Evolutionary conservation across 2,797 vertebrate genomes (phyloP), one percentile per base, ranked within the genome.

Genomic region (Apodemus agrarius): DNA sequence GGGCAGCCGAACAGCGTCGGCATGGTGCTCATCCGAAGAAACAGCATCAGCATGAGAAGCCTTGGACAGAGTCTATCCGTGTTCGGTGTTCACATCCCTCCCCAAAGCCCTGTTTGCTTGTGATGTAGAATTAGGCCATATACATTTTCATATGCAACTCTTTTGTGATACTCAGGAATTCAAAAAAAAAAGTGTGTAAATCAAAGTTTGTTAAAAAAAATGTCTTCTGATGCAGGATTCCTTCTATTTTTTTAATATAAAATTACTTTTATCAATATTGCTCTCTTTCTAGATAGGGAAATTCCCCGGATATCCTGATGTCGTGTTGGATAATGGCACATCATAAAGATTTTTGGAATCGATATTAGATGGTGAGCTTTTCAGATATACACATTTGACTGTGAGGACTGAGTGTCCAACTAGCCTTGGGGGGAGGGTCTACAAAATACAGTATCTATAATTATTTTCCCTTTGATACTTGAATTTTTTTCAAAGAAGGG

Each of bases 211-310:
- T 91, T 29, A 29, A 59, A 80, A 11, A 59, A 81, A 67, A n/a
- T n/a, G n/a, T 91, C 19, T 14, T 92, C 26, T 91, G 46, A 83
- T 72, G 78, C 59, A 49, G 22, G 29, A 54, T 93, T 95, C 7
- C 21, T 91, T 93, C 46, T 43, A 14, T 43, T 86, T 96, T 89
- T 75, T 7, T 49, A 46, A 46, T 7, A 5, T 81, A 40, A n/a
- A 95, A 14, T 40, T 92, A 13, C 24, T 93, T 93, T 59, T 90
- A 46, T 91, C 92, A 84, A 59, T 81, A 72, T 96, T 91, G 6
- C 87, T 83, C 49, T 86, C 37, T 93, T 93, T 90, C 63, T 26
- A 80, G 5, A 40, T 75, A 79, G 46, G 54, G 6, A 19, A 91
- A 86, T 94, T 89, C 24, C 8, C 26, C 75, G 91, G 81, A 29